phyloP scores from a whole-genome alignment of 2,113 vertebrate genomes.

The Megaptera novaeangliae region DNA sequence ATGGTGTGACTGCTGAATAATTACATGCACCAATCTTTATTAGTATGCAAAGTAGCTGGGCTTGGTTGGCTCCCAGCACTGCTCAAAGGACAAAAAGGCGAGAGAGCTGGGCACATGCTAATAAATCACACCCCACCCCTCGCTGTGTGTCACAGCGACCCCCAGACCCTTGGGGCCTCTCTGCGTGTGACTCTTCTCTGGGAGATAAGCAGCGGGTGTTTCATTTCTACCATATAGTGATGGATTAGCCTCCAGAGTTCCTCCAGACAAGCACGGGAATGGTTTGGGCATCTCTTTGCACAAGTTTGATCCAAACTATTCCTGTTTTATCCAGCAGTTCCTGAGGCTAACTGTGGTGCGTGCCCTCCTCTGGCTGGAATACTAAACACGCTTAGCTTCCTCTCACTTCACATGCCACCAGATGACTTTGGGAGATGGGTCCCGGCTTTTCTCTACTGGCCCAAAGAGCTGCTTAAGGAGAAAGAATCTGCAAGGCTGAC shows the following conservation, averaged over 20 bases:
- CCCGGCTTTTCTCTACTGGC: not conserved
- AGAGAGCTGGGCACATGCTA: conserved; percentile 68
- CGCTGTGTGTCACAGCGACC: conserved; percentile 56
- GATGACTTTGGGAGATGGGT: not conserved
- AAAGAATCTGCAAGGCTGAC: not conserved
- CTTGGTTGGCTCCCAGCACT: conserved; percentile 75
- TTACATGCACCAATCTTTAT: conserved; percentile 79
- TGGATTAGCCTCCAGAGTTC: conserved; percentile 70
- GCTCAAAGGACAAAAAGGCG: conserved; percentile 78
- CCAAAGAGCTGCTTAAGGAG: not conserved
- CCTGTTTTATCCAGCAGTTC: conserved; percentile 59
- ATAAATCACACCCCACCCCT: conserved; percentile 78
- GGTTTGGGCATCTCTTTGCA: conserved; percentile 64
- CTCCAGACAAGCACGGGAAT: conserved; percentile 59
- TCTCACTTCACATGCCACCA: not conserved
- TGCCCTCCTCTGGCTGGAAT: not conserved
- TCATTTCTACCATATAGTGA: conserved; percentile 76
- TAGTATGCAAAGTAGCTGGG: conserved; percentile 80
- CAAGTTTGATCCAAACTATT: conserved; percentile 70
- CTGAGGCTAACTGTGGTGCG: conserved; percentile 47
- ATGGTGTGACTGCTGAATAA: conserved; percentile 77
- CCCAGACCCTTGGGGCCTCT: conserved; percentile 63
- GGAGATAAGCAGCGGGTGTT: conserved; percentile 54
- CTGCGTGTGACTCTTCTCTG: conserved; percentile 49
- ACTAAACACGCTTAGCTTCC: too few species aligned